A percentile compares a stretch with the other conserved stretches of the same genome.
Evolutionary conservation across 1,140 invertebrate genomes (phyloP).

Genomic region (Tetramorium parvispinum): DNA sequence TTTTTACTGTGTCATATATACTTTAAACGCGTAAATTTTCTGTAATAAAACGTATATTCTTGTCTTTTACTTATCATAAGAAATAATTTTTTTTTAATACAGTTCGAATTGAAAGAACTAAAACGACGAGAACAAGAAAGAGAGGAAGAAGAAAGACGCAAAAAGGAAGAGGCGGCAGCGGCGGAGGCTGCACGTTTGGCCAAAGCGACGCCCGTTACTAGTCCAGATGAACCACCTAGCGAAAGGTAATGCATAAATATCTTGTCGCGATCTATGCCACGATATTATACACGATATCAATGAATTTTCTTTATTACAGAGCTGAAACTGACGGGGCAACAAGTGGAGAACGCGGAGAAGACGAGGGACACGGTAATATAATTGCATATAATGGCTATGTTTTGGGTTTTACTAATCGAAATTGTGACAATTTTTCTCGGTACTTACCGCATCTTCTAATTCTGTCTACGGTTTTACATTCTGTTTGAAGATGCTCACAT

Average conservation of each 20-base stretch:
- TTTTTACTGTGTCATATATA: background rate
- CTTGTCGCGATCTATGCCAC: background rate
- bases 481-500: background rate
- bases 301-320: conserved; percentile 75
- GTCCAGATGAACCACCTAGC: conserved; percentile 86
- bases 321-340: conserved; percentile 88
- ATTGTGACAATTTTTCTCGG: conserved; percentile 18
- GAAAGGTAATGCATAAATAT: conserved; percentile 83
- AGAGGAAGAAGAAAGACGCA: conserved; percentile 89
- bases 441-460: conserved; percentile 29
- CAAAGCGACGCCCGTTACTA: conserved; percentile 86
- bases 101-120: conserved; percentile 99
- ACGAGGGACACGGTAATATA: conserved; percentile 84
- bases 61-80: background rate
- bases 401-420: conserved; percentile 48
- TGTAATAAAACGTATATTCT: background rate
- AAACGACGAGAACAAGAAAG: conserved; percentile 94
- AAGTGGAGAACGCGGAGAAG: conserved; percentile 87
- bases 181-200: conserved; percentile 85
- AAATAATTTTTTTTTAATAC: conserved; percentile 68
- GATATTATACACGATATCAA: background rate
- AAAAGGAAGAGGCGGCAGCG: conserved; percentile 92
- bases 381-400: conserved; percentile 22
- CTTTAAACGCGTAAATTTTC: background rate
- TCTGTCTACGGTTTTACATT: conserved; percentile 4